phyloP scores from a whole-genome alignment of 2,797 vertebrate genomes.

The Lacerta viridis region DNA sequence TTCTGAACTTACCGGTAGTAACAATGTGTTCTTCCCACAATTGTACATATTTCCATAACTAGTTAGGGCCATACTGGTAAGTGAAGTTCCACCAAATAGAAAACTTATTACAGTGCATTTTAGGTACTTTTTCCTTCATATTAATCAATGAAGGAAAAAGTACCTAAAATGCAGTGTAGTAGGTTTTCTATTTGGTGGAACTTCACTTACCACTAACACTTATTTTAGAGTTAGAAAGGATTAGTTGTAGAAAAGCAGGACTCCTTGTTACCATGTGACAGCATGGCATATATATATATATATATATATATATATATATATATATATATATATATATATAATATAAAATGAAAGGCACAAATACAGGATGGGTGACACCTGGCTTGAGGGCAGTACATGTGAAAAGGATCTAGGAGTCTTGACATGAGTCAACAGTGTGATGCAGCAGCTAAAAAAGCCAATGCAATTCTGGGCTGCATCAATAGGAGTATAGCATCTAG shows the following conservation, averaged over 20 bases:
- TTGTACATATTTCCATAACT: background rate
- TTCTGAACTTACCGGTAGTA: background rate
- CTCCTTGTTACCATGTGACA: background rate
- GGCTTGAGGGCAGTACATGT: too few species aligned
- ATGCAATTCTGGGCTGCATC: too few species aligned
- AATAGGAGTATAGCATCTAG: too few species aligned
- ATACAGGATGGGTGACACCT: too few species aligned
- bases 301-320: too few species aligned
- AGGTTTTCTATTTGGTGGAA: constrained; percentile 1
- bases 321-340: too few species aligned
- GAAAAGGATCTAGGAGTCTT: too few species aligned
- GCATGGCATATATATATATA: too few species aligned
- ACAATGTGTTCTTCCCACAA: background rate
- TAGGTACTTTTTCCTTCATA: background rate
- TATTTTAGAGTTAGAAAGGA: background rate
- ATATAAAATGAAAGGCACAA: too few species aligned
- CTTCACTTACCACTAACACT: background rate
- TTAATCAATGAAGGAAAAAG: background rate
- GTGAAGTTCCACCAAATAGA: background rate
- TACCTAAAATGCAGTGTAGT: background rate
- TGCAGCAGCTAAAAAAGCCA: too few species aligned
- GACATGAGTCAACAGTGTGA: too few species aligned
- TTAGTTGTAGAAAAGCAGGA: background rate
- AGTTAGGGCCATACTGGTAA: background rate
- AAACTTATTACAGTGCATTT: constrained; percentile 6